phyloP scores from a whole-genome alignment of 2,888 invertebrate species.

The Aricia artaxerxes region DNA sequence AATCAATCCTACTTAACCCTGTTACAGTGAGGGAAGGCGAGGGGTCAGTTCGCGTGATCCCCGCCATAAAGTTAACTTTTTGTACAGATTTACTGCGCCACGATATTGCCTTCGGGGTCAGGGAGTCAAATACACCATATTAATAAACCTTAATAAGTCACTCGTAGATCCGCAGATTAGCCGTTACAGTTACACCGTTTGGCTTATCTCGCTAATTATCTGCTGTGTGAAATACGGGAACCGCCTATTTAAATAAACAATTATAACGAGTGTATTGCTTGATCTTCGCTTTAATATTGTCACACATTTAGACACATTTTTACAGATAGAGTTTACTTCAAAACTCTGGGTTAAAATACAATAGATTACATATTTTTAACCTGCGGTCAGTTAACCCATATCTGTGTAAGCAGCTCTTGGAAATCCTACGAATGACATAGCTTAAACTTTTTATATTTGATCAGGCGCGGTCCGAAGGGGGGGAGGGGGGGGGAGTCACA shows the following conservation, averaged over 20 bases:
- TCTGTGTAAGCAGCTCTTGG: too few species aligned
- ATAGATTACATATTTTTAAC: too few species aligned
- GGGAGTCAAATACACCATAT: slow-evolving; percentile 65
- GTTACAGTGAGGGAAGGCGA: slow-evolving; percentile 57
- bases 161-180: slow-evolving; percentile 51
- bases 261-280: slow-evolving; percentile 26
- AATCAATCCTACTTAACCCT: slow-evolving; percentile 38
- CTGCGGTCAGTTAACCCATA: too few species aligned
- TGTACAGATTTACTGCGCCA: slow-evolving; percentile 64
- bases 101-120: slow-evolving; percentile 66
- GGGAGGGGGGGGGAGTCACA: too few species aligned
- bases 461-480: too few species aligned
- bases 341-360: too few species aligned
- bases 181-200: slow-evolving; percentile 46
- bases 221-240: slow-evolving; percentile 41
- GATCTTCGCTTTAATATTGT: neutral
- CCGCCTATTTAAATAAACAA: slow-evolving; percentile 38
- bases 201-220: slow-evolving; percentile 57
- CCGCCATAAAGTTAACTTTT: slow-evolving; percentile 69
- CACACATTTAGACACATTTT: neutral
- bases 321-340: too few species aligned
- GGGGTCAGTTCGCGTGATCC: slow-evolving; percentile 72
- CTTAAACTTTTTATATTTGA: too few species aligned
- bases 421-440: too few species aligned
- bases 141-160: slow-evolving; percentile 69